Conservation (phyloP, 2,113 vertebrate genomes). For the Neogobius melanostomus region DNA sequence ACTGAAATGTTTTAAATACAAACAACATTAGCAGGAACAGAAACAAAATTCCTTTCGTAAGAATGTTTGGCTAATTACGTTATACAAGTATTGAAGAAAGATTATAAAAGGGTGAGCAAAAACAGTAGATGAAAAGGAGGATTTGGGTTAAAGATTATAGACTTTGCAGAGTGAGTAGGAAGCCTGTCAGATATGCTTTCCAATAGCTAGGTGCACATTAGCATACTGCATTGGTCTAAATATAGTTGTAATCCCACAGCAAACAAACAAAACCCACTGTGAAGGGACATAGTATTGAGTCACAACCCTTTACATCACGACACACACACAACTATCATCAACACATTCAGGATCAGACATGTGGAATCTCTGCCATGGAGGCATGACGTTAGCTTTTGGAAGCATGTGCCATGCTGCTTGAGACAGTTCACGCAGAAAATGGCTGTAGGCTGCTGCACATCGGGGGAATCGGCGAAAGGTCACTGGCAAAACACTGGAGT, state of each 20-base stretch:
- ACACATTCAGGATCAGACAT: conserved; percentile 26
- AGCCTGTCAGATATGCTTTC: conserved; percentile 66
- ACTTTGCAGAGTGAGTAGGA: conserved; percentile 52
- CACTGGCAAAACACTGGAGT: conserved; percentile 65
- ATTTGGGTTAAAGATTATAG: conserved; percentile 61
- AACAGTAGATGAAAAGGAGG: conserved; percentile 22
- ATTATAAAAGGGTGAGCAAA: conserved; percentile 26
- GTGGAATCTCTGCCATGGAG: conserved; percentile 28
- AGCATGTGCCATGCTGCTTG: conserved; percentile 67
- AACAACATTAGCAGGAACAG: too few species aligned
- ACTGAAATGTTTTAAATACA: too few species aligned
- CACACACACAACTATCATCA: conserved; percentile 14
- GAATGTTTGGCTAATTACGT: too few species aligned
- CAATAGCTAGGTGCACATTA: conserved; percentile 70
- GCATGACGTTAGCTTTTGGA: conserved; percentile 58
- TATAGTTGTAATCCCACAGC: conserved; percentile 66
- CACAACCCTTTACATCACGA: conserved; percentile 38
- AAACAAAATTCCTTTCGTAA: too few species aligned
- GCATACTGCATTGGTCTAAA: conserved; percentile 69
- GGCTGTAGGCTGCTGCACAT: conserved; percentile 65
- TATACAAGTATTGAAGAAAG: conserved; percentile 19
- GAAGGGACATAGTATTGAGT: conserved; percentile 31
- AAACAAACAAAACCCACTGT: conserved; percentile 61
- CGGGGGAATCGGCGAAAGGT: conserved; percentile 74
- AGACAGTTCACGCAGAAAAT: conserved; percentile 62